A percentile compares a stretch with the other conserved stretches of the same genome.
Conservation (phyloP, 2,888 invertebrate genomes). For the Cataglyphis altisquamis region DNA sequence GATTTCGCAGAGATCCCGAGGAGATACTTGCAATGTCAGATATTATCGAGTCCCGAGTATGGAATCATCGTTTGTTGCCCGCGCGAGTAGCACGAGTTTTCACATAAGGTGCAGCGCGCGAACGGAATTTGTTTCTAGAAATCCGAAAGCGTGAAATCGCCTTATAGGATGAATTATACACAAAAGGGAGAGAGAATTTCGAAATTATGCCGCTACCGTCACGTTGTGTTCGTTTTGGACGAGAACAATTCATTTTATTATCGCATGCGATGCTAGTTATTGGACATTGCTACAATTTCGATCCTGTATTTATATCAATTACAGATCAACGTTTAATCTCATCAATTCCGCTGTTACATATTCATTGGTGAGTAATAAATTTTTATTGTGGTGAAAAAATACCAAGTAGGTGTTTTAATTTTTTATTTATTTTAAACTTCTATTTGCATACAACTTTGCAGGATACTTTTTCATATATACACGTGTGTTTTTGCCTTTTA, state of each 20-base stretch:
- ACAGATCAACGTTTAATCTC: no score
- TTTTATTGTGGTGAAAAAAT: no score
- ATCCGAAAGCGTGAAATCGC: slow-evolving; percentile 84
- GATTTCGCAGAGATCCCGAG: slow-evolving; percentile 42
- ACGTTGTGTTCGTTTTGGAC: slow-evolving; percentile 43
- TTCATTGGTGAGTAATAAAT: no score
- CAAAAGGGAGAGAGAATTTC: slow-evolving; percentile 77
- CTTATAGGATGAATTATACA: slow-evolving; percentile 80
- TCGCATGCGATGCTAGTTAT: not conserved
- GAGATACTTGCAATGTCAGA: slow-evolving; percentile 40
- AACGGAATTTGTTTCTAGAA: slow-evolving; percentile 69
- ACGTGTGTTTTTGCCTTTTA: no score
- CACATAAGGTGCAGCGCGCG: slow-evolving; percentile 21
- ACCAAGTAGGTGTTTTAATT: no score
- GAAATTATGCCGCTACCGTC: slow-evolving; percentile 76
- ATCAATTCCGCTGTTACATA: no score
- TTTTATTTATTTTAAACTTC: no score
- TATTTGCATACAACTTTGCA: no score
- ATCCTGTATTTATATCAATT: no score
- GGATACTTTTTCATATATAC: no score
- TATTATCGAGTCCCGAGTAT: slow-evolving; percentile 41
- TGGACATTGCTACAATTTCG: no score
- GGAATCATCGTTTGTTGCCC: slow-evolving; percentile 7
- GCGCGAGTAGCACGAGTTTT: slow-evolving; percentile 13
- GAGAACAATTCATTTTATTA: slow-evolving; percentile 30